Conservation (phyloP, 2,113 vertebrate genomes). For the Pleuronectes platessa region DNA sequence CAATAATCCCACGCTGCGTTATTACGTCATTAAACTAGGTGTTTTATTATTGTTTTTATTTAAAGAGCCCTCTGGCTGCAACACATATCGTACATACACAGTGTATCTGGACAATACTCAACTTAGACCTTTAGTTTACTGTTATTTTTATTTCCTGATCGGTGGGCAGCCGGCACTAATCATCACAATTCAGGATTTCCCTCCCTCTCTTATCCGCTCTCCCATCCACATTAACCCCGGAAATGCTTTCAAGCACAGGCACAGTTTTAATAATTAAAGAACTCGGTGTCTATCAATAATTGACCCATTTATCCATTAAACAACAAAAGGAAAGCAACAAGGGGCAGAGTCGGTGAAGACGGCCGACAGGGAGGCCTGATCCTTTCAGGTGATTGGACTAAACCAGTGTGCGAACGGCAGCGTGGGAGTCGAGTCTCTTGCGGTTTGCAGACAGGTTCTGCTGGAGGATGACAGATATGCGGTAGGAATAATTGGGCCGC, state of each 20-base stretch:
- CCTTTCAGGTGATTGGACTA: conserved; percentile 41
- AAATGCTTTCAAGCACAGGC: conserved; percentile 64
- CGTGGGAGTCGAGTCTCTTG: conserved; percentile 41
- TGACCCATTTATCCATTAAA: conserved; percentile 77
- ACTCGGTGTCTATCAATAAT: conserved; percentile 76
- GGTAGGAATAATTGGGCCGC: conserved; percentile 65
- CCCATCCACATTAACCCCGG: conserved; percentile 67
- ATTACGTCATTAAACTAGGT: too few species aligned
- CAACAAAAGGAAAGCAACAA: conserved; percentile 66
- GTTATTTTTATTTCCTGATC: background rate
- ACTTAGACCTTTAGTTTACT: background rate
- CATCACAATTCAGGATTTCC: conserved; percentile 52
- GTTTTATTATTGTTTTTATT: too few species aligned
- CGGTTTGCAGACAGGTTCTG: conserved; percentile 45
- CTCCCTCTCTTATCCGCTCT: conserved; percentile 31
- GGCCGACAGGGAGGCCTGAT: conserved; percentile 38
- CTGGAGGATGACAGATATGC: conserved; percentile 56
- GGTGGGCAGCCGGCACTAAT: conserved; percentile 45
- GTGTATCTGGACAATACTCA: too few species aligned
- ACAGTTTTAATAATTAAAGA: conserved; percentile 78
- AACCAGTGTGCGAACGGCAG: conserved; percentile 48
- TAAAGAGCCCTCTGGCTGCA: too few species aligned
- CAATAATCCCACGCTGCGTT: too few species aligned
- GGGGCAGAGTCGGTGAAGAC: conserved; percentile 42
- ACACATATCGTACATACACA: too few species aligned